Evolutionary conservation across 2,888 invertebrate species (phyloP).

Genomic region (Drosophila paracracens): DNA sequence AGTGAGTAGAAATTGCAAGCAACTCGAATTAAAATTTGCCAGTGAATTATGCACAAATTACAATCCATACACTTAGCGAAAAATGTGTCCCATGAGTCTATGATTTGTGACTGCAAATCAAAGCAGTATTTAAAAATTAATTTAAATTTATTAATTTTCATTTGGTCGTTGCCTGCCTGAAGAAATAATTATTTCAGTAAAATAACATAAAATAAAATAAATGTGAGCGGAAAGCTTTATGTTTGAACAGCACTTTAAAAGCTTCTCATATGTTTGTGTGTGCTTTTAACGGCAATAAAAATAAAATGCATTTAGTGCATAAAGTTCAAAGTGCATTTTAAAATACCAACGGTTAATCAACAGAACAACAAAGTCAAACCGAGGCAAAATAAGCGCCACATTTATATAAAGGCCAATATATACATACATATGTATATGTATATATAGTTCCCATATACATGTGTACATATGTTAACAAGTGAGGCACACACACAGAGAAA

Average conservation of each 20-base stretch:
- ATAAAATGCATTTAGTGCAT: slow-evolving; percentile 25
- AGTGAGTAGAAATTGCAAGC: slow-evolving; percentile 19
- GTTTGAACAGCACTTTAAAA: background rate
- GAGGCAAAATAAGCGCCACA: slow-evolving; percentile 54
- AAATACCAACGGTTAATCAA: slow-evolving; percentile 52
- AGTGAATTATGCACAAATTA: background rate
- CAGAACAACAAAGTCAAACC: slow-evolving; percentile 25
- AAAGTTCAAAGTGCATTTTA: slow-evolving; percentile 67
- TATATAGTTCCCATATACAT: background rate
- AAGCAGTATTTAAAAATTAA: background rate
- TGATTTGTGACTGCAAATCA: background rate
- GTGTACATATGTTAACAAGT: slow-evolving; percentile 23
- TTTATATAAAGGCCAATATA: slow-evolving; percentile 5
- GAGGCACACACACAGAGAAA: slow-evolving; percentile 7
- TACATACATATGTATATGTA: background rate
- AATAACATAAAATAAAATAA: background rate
- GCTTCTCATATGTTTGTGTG: background rate
- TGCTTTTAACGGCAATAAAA: slow-evolving; percentile 1
- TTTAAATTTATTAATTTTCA: background rate
- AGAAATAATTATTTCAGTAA: background rate
- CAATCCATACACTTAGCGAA: background rate
- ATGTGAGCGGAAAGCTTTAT: background rate
- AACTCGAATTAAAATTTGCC: background rate
- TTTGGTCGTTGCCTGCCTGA: background rate
- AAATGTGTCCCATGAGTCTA: background rate